These are phyloP conservation scores for Cyanistes caeruleus DNA, from an alignment of 2,113 vertebrate genomes.

Conservation along the genomic window DNA sequence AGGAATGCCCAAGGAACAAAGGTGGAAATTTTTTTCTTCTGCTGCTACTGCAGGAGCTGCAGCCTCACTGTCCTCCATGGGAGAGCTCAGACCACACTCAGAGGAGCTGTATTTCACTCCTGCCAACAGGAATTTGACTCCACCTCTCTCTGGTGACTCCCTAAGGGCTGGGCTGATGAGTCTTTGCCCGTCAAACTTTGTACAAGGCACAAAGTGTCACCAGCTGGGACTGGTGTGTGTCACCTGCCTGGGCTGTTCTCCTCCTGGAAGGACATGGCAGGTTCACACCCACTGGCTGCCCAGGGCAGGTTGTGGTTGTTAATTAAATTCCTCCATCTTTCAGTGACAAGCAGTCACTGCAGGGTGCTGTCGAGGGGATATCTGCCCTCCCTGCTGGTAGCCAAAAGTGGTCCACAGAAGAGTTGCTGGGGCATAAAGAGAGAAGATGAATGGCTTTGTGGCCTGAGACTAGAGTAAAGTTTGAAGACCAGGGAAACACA, in stretches of 20 bases:
- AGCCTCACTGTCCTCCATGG: rapidly evolving
- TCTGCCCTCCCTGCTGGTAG: neutral
- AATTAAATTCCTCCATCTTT: neutral
- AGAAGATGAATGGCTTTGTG: neutral
- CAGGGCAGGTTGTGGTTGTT: neutral
- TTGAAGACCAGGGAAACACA: neutral
- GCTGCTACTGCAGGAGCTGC: neutral
- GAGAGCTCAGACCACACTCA: neutral
- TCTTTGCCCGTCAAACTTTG: neutral
- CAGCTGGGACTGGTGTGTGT: neutral
- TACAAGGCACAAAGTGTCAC: neutral
- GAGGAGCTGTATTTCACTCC: neutral
- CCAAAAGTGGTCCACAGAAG: neutral
- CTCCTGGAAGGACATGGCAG: neutral
- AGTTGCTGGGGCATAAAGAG: neutral
- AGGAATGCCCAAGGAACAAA: neutral
- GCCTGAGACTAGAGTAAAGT: neutral
- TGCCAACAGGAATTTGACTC: neutral
- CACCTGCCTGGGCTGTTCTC: neutral
- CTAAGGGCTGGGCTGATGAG: neutral
- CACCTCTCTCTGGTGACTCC: neutral
- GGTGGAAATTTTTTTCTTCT: neutral
- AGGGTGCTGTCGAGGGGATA: neutral
- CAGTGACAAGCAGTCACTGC: rapidly evolving
- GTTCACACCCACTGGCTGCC: neutral